A percentile compares a stretch with the other conserved stretches of the same genome.
Conservation (phyloP, 1,140 invertebrate genomes). For the Pseudobourletiella spinata region DNA sequence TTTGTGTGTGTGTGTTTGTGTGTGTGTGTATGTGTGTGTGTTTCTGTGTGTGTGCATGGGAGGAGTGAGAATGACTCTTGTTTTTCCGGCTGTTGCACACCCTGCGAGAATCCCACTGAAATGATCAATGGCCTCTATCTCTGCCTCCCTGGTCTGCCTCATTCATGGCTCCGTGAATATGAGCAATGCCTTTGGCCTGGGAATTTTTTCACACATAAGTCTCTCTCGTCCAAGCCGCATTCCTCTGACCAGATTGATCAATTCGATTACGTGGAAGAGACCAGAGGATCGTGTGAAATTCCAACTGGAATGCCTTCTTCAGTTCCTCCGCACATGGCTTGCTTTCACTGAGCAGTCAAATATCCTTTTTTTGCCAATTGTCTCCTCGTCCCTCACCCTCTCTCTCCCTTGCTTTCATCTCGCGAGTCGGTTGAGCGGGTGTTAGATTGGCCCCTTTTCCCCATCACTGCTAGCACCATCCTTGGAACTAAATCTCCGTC, state of each 20-base stretch:
- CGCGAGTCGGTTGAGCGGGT: no score
- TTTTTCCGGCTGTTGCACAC: constrained; percentile 19
- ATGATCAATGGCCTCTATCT: constrained; percentile 19
- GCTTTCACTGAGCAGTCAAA: neutral
- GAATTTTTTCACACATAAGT: neutral
- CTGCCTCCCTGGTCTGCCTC: neutral
- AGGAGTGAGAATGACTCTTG: constrained; percentile 4
- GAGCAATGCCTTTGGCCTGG: constrained; percentile 10
- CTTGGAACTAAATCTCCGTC: no score
- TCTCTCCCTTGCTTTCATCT: no score
- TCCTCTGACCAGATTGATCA: neutral
- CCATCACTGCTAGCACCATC: no score
- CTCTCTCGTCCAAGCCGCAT: neutral
- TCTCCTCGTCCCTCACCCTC: neutral
- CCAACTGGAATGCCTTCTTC: neutral
- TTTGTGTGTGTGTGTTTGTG: no score
- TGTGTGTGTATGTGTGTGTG: no score
- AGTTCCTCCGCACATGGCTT: no score
- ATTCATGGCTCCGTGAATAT: constrained; percentile 13
- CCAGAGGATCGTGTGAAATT: neutral
- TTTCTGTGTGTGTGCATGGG: no score
- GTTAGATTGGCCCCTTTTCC: no score
- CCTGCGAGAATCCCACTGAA: constrained; percentile 5
- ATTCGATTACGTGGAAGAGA: neutral
- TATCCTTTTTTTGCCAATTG: neutral